These are phyloP conservation scores for Heliornis fulica DNA, from an alignment of 2,113 vertebrate species.

Conservation along the genomic window DNA sequence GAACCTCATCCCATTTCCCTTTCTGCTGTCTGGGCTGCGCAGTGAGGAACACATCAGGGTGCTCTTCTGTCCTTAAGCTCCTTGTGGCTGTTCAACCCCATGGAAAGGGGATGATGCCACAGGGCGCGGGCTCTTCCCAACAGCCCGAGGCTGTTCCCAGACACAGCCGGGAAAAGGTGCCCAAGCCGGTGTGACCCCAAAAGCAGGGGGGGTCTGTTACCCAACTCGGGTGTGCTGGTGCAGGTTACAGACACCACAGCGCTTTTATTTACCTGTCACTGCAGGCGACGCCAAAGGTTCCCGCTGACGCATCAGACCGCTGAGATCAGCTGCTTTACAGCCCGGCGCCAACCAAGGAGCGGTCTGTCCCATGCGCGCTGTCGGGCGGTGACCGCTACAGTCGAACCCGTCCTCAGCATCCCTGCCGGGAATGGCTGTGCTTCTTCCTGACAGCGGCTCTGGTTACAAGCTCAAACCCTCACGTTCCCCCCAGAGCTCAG, in stretches of 20 bases:
- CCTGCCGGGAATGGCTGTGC: not conserved
- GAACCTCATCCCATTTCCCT: fast-evolving
- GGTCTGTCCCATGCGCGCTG: fast-evolving
- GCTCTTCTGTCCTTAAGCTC: not conserved
- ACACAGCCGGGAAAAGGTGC: not conserved
- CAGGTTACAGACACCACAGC: not conserved
- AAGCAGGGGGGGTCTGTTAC: too few relatives aligned
- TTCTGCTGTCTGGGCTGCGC: fast-evolving
- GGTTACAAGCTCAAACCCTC: too few relatives aligned
- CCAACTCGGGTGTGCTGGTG: fast-evolving
- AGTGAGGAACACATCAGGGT: fast-evolving
- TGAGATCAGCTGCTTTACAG: not conserved
- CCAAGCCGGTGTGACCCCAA: too few relatives aligned
- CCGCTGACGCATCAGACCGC: fast-evolving
- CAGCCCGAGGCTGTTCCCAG: too few relatives aligned
- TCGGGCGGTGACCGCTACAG: fast-evolving
- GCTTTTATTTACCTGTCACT: not conserved
- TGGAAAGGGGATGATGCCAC: not conserved
- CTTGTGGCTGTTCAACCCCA: not conserved
- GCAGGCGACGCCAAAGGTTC: not conserved
- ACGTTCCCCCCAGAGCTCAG: too few relatives aligned
- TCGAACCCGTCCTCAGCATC: too few relatives aligned
- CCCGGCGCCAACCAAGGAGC: fast-evolving
- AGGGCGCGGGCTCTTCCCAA: fast-evolving
- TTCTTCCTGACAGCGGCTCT: not conserved